Evolutionary conservation across 2,113 vertebrate species (phyloP).

Genomic region (Percina caprodes): DNA sequence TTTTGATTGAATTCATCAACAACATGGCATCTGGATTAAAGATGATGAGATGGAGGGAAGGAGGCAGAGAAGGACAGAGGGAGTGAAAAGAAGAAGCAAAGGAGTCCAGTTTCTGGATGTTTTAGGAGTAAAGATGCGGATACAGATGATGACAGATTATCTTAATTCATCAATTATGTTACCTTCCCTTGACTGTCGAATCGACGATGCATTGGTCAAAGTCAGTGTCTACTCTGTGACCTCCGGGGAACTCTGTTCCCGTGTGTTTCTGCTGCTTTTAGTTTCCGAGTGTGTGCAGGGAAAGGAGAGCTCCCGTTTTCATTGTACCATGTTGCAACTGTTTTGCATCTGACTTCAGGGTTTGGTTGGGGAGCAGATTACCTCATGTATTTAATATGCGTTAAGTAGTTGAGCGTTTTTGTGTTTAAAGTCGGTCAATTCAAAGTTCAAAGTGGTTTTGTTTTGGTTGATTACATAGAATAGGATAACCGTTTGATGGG

Average conservation of each 20-base stretch:
- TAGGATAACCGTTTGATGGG: neutral
- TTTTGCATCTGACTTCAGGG: slow-evolving; percentile 25
- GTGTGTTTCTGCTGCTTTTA: slow-evolving; percentile 36
- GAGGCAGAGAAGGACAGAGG: neutral
- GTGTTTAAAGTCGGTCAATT: slow-evolving; percentile 3
- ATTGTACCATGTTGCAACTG: slow-evolving; percentile 45
- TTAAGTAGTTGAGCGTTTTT: slow-evolving; percentile 4
- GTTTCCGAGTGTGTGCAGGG: slow-evolving; percentile 17
- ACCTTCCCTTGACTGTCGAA: slow-evolving; percentile 11
- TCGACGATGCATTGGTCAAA: neutral
- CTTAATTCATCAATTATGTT: slow-evolving; percentile 1
- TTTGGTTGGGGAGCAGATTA: slow-evolving; percentile 30
- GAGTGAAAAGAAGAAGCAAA: neutral
- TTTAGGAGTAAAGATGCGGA: neutral
- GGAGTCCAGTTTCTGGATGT: slow-evolving; percentile 5
- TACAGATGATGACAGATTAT: neutral
- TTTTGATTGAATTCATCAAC: slow-evolving; percentile 71
- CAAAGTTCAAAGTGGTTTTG: slow-evolving; percentile 15
- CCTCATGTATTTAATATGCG: slow-evolving; percentile 17
- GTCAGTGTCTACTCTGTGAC: neutral
- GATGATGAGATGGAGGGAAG: slow-evolving; percentile 41
- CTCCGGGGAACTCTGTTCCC: slow-evolving; percentile 4
- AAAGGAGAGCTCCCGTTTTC: slow-evolving; percentile 43
- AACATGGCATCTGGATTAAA: slow-evolving; percentile 68
- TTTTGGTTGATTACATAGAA: slow-evolving; percentile 9